Evolutionary conservation across 1,140 invertebrate species (phyloP), one percentile per base, ranked within the genome.

Genomic region (Bombus balteatus): DNA sequence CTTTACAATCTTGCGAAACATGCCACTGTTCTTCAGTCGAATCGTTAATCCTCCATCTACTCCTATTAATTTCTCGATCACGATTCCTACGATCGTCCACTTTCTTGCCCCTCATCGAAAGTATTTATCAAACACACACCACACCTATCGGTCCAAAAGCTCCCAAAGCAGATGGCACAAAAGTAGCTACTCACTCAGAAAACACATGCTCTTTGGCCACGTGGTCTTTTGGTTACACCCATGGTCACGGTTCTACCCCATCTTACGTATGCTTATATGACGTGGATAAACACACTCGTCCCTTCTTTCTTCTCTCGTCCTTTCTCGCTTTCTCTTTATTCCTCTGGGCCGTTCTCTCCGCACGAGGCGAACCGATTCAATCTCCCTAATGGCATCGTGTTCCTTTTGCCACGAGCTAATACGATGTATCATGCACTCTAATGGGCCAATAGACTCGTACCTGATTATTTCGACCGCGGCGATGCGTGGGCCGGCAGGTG

Each of bases 351-450:
- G 34, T 75, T 70, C 70, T 53, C 70, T 77, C 39, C 77, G 83
- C 89, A 90, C 87, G 89, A 90, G 87, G 89, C 89, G 68, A 78
- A 84, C 81, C 90, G 87, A 90, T 94, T 94, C 92, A 94, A 94
- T 94, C 92, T 92, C 76, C 90, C 92, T 94, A 94, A 94, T 94
- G 92, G 92, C 84, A 88, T 89, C 87, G 83, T 86, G 88, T 93
- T 91, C 89, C 85, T 93, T 79, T 79, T 90, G 86, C 89, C 87
- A 90, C 86, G 84, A 90, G 91, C 89, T 93, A 93, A 92, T 94
- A 93, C 91, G 92, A 92, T 92, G 93, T 93, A 94, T 93, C 92
- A 92, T 91, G 89, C 91, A 90, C 89, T 85, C 90, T 92, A 89
- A 90, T 91, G 87, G 89, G 83, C 85, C 89, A 91, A 88, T 92